Evolutionary conservation across 2,797 vertebrate genomes (phyloP).

Genomic region (Sciurus vulgaris): DNA sequence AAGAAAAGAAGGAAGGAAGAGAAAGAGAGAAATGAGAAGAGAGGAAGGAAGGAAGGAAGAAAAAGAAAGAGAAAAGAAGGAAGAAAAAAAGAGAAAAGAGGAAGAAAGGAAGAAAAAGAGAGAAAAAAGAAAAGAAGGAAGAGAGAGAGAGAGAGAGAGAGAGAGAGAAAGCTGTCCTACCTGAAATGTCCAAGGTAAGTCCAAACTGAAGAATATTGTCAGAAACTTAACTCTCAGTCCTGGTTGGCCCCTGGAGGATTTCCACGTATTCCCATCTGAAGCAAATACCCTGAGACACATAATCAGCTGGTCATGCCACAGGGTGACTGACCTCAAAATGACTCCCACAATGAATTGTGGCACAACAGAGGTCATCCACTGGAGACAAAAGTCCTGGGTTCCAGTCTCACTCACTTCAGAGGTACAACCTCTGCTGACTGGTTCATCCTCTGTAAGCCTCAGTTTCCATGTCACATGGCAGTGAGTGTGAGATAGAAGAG

Average conservation of each 20-base stretch:
- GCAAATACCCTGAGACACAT: constrained; percentile 11
- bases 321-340: background rate
- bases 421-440: background rate
- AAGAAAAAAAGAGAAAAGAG: too few relatives aligned
- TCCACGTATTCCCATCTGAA: background rate
- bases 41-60: too few relatives aligned
- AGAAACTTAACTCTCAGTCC: background rate
- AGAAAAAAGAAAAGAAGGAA: too few relatives aligned
- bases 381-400: background rate
- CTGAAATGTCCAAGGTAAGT: background rate
- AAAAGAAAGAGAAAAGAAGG: too few relatives aligned
- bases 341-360: background rate
- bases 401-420: background rate
- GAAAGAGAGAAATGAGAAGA: too few relatives aligned
- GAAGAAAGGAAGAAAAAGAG: too few relatives aligned
- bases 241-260: background rate
- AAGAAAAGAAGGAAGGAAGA: too few relatives aligned
- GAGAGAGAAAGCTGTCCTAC: background rate
- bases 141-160: too few relatives aligned
- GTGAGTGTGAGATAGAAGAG: background rate
- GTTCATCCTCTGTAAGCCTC: background rate
- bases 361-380: background rate
- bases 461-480: background rate
- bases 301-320: background rate
- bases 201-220: background rate